Evolutionary conservation across 2,113 vertebrate species (phyloP).

Genomic region (Phylloscopus trochilus): DNA sequence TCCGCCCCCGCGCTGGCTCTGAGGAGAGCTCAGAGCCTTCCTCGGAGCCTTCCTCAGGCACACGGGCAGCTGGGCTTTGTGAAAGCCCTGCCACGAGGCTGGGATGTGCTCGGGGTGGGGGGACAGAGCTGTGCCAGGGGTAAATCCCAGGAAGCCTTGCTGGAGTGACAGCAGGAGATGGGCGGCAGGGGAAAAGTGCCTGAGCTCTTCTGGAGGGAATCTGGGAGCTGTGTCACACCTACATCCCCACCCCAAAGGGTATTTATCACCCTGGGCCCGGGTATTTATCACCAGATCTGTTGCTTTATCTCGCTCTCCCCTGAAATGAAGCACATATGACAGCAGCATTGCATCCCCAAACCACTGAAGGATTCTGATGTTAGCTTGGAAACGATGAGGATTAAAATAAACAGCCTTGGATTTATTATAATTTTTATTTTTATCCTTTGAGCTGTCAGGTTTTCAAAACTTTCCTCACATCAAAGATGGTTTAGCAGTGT

Average conservation of each 20-base stretch:
- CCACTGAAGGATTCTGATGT: background rate
- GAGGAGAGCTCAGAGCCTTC: background rate
- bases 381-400: background rate
- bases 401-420: background rate
- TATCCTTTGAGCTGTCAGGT: background rate
- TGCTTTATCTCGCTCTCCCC: background rate
- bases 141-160: background rate
- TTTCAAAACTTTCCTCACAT: background rate
- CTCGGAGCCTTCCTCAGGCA: background rate
- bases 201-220: background rate
- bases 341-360: background rate
- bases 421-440: background rate
- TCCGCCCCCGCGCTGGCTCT: background rate
- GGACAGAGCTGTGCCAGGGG: accelerated
- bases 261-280: background rate
- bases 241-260: background rate
- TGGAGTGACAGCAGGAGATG: background rate
- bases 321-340: accelerated
- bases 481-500: background rate
- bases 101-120: background rate
- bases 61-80: background rate
- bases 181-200: background rate
- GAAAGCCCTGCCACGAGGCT: background rate
- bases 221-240: background rate
- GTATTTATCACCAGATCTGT: background rate